These are phyloP conservation scores for Cervus canadensis DNA, from an alignment of 2,113 vertebrate species.

Conservation along the genomic window DNA sequence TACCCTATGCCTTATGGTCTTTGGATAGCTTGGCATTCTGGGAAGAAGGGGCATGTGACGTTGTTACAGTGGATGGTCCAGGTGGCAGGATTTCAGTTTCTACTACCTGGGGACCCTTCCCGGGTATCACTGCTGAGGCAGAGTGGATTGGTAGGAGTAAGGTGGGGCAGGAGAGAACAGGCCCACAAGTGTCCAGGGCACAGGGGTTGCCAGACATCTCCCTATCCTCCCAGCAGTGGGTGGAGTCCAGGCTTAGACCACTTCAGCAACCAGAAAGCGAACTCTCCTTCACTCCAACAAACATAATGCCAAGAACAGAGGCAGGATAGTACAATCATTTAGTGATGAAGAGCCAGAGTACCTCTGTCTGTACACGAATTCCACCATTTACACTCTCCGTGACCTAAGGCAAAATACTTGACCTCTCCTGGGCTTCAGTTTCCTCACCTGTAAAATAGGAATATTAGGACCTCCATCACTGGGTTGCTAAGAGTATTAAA, in stretches of 20 bases:
- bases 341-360: not conserved
- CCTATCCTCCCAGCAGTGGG: not conserved
- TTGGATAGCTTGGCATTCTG: not conserved
- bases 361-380: not conserved
- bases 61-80: not conserved
- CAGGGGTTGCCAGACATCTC: not conserved
- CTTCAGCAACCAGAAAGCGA: not conserved
- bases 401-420: conserved; percentile 9
- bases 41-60: not conserved
- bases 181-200: not conserved
- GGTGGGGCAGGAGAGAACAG: not conserved
- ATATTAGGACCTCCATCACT: not conserved
- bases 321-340: not conserved
- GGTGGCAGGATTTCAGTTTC: not conserved
- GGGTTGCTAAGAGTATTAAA: not conserved
- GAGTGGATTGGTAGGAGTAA: not conserved
- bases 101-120: not conserved
- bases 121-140: not conserved
- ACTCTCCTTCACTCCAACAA: not conserved
- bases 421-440: not conserved
- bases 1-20: not conserved
- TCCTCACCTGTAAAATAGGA: not conserved
- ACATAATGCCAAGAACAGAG: not conserved
- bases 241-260: not conserved
- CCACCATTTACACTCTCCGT: not conserved